Evolutionary conservation across 2,113 vertebrate species (phyloP).

Genomic region (Setophaga coronata): DNA sequence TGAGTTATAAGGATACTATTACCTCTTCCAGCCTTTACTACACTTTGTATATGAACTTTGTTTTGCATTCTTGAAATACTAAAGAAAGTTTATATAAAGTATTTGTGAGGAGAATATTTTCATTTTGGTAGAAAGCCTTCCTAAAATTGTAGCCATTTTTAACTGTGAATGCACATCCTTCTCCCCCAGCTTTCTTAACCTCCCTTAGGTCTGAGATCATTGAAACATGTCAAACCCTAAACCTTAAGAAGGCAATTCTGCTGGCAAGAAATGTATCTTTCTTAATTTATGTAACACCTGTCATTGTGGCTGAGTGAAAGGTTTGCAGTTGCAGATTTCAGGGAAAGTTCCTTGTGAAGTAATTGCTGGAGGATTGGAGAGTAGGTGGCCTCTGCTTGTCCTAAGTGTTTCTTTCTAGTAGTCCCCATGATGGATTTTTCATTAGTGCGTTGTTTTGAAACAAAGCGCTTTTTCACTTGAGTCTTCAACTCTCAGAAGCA

Average conservation of each 20-base stretch:
- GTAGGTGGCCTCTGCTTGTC: background rate
- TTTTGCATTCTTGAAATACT: background rate
- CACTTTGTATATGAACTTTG: background rate
- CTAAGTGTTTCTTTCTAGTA: background rate
- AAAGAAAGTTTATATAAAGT: background rate
- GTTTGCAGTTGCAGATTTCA: background rate
- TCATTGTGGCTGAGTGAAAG: background rate
- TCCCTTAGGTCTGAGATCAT: background rate
- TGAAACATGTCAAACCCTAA: background rate
- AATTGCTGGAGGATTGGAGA: background rate
- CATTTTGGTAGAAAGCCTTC: background rate
- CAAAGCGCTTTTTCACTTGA: background rate
- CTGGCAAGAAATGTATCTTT: background rate
- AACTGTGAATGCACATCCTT: background rate
- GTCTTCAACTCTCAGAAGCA: background rate
- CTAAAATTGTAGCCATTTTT: background rate
- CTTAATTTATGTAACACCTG: background rate
- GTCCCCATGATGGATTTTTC: background rate
- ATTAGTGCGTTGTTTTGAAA: background rate
- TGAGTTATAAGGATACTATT: background rate
- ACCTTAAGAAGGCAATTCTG: background rate
- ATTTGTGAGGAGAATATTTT: background rate
- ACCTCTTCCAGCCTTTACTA: background rate
- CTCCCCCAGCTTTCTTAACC: background rate
- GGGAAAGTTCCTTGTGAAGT: background rate